Conservation (phyloP, 2,888 invertebrate species). For the Xestia c-nigrum region DNA sequence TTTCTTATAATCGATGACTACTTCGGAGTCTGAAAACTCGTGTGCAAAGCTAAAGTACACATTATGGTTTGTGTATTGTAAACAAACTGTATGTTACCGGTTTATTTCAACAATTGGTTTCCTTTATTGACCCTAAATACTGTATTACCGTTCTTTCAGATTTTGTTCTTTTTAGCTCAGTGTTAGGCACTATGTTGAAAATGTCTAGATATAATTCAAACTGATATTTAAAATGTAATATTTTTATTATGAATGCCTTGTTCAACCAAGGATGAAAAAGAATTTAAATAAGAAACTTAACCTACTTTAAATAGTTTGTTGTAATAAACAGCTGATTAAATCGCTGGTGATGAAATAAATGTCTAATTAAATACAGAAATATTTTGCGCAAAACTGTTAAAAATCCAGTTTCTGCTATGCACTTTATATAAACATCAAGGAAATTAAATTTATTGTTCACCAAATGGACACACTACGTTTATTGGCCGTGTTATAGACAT, state of each 20-base stretch:
- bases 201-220: not conserved
- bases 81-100: conserved; percentile 7
- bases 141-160: not conserved
- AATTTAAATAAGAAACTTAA: conserved; percentile 23
- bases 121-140: conserved; percentile 17
- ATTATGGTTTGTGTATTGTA: conserved; percentile 18
- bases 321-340: conserved; percentile 28
- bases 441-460: not conserved
- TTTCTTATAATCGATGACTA: not conserved
- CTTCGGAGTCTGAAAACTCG: not conserved
- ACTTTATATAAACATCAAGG: not conserved
- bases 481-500: not conserved
- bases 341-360: conserved; percentile 4
- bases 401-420: not conserved
- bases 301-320: conserved; percentile 33
- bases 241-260: conserved; percentile 4
- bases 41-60: not conserved
- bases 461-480: not conserved
- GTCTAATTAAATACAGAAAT: conserved; percentile 3
- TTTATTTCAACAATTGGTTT: conserved; percentile 27
- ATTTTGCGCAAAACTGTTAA: not conserved
- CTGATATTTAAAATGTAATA: not conserved
- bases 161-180: conserved; percentile 5
- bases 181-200: conserved; percentile 3
- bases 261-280: conserved; percentile 36